A percentile compares a stretch with the other conserved stretches of the same genome.
Evolutionary conservation across 2,797 vertebrate genomes (phyloP).

Genomic region (Macroramphosus scolopax): DNA sequence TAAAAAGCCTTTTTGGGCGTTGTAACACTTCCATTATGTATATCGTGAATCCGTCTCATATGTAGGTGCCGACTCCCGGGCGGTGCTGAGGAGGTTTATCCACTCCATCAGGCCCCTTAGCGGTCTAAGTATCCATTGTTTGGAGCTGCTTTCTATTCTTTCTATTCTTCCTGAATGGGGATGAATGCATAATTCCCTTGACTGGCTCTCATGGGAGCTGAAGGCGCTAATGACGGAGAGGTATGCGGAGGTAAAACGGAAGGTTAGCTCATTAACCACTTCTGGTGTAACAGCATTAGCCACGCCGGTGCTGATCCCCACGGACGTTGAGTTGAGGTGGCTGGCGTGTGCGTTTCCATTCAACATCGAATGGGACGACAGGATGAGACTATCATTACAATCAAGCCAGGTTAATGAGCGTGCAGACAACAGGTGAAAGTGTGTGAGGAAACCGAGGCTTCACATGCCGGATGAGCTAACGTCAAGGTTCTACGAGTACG

Average conservation of each 20-base stretch:
- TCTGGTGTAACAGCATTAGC: slow-evolving; percentile 37
- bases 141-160: slow-evolving; percentile 7
- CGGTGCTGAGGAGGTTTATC: slow-evolving; percentile 11
- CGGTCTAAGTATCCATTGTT: slow-evolving; percentile 2
- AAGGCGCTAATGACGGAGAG: slow-evolving; percentile 35
- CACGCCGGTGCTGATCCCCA: slow-evolving; percentile 28
- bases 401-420: too few species aligned
- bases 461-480: too few species aligned
- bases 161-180: slow-evolving; percentile 19
- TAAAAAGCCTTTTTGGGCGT: too few species aligned
- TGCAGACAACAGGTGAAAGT: too few species aligned
- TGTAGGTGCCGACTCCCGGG: too few species aligned
- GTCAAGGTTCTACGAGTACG: too few species aligned
- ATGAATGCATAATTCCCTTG: slow-evolving; percentile 21
- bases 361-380: slow-evolving; percentile 9
- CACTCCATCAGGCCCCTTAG: slow-evolving; percentile 19
- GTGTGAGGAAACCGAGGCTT: too few species aligned
- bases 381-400: slow-evolving; percentile 2
- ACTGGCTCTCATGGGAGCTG: slow-evolving; percentile 17
- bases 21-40: too few species aligned
- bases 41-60: too few species aligned
- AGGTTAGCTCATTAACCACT: slow-evolving; percentile 52
- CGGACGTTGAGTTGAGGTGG: too few species aligned
- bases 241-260: slow-evolving; percentile 33
- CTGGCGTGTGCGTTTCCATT: too few species aligned